phyloP scores from a whole-genome alignment of 2,797 vertebrate genomes.

The Numenius phaeopus region DNA sequence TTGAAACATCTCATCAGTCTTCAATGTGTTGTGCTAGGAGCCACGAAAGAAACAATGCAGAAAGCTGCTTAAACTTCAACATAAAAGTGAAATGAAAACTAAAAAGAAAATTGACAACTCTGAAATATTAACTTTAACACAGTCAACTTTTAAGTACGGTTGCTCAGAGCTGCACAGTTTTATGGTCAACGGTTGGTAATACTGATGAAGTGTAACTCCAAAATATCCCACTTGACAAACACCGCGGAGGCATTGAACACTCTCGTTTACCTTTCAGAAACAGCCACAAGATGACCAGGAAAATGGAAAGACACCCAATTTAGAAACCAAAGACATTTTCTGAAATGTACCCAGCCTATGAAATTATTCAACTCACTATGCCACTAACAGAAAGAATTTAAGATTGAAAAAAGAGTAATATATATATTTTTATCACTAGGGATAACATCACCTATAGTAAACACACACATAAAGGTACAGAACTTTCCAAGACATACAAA shows the following conservation, averaged over 20 bases:
- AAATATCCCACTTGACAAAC: not conserved
- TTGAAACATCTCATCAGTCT: not conserved
- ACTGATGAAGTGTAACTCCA: not conserved
- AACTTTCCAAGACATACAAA: not conserved
- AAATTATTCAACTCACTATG: not conserved
- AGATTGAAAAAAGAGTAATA: not conserved
- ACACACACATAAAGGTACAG: not conserved
- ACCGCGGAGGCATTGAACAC: rapidly evolving
- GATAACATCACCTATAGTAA: not conserved
- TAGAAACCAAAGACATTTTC: not conserved
- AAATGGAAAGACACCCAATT: not conserved
- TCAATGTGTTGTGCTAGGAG: not conserved
- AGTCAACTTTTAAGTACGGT: not conserved
- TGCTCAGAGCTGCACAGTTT: not conserved
- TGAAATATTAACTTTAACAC: not conserved
- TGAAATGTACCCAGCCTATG: not conserved
- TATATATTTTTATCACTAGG: not conserved
- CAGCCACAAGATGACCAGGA: not conserved
- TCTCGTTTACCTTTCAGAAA: not conserved
- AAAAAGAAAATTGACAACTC: not conserved
- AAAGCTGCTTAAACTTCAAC: not conserved
- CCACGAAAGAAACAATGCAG: not conserved
- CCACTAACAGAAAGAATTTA: not conserved
- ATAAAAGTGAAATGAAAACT: not conserved
- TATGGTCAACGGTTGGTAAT: not conserved